These are phyloP conservation scores for Sminthopsis crassicaudata DNA, from an alignment of 2,113 vertebrate genomes.

Conservation along the genomic window DNA sequence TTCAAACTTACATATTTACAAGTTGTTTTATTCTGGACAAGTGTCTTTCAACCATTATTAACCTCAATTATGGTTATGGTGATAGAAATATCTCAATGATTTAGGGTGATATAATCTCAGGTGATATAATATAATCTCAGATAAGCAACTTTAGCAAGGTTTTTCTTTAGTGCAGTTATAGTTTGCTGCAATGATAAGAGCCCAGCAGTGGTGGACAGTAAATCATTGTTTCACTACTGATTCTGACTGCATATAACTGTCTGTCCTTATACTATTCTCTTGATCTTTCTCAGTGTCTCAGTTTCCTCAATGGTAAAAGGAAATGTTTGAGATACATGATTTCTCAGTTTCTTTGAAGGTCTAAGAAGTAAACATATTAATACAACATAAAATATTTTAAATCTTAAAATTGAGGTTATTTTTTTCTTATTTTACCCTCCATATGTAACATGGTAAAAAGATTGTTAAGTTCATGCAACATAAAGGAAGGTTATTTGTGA, in stretches of 20 bases:
- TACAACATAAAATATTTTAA: background rate
- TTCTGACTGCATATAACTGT: background rate
- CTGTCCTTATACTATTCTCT: background rate
- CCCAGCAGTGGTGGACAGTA: background rate
- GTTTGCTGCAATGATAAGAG: background rate
- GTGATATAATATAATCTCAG: background rate
- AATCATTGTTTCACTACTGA: background rate
- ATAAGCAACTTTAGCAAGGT: background rate
- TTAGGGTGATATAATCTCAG: background rate
- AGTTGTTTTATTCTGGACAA: background rate
- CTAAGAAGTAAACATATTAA: background rate
- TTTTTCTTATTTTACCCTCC: background rate
- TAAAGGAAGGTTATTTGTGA: background rate
- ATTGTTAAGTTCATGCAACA: background rate
- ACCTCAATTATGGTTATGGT: background rate
- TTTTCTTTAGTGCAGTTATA: background rate
- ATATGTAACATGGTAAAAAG: background rate
- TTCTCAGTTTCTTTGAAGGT: background rate
- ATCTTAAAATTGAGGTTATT: background rate
- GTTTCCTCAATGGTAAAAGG: background rate
- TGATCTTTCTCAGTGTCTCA: background rate
- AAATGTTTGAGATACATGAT: background rate
- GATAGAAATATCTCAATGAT: no score
- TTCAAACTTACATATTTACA: background rate
- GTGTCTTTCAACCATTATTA: background rate